Evolutionary conservation across 1,140 invertebrate species (phyloP).

Genomic region (Drosophila ogumai): DNA sequence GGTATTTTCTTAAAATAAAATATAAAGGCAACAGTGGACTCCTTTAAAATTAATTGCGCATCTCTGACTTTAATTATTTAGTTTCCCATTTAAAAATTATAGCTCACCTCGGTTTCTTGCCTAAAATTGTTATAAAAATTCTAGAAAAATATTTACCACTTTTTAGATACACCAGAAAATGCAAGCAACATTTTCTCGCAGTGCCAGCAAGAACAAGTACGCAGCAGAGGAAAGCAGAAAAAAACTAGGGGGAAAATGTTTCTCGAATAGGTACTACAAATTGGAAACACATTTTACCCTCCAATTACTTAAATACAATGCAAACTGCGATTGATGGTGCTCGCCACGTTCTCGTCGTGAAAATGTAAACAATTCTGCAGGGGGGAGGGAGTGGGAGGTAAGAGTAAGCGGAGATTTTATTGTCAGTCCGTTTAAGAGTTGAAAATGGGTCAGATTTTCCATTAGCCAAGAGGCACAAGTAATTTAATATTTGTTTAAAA

Average conservation of each 20-base stretch:
- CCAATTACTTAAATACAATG: conserved; percentile 80
- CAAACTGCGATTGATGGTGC: conserved; percentile 47
- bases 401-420: conserved; percentile 11
- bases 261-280: conserved; percentile 62
- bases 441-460: conserved; percentile 15
- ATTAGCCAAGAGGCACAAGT: neutral
- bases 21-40: too few relatives aligned
- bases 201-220: neutral
- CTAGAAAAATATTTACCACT: neutral
- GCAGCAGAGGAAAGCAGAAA: conserved; percentile 4
- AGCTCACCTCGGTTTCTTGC: too few relatives aligned
- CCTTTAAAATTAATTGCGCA: neutral
- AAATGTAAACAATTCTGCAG: conserved; percentile 8
- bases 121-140: neutral
- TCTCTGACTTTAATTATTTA: neutral
- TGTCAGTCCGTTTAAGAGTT: conserved; percentile 12
- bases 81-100: neutral
- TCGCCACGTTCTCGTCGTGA: conserved; percentile 7
- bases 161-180: neutral
- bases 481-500: conserved; percentile 4
- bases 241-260: conserved; percentile 43
- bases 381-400: neutral
- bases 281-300: conserved; percentile 83
- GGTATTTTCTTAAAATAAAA: too few relatives aligned
- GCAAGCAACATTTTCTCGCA: neutral